Evolutionary conservation across 2,888 invertebrate genomes (phyloP).

Genomic region (Sesia apiformis): DNA sequence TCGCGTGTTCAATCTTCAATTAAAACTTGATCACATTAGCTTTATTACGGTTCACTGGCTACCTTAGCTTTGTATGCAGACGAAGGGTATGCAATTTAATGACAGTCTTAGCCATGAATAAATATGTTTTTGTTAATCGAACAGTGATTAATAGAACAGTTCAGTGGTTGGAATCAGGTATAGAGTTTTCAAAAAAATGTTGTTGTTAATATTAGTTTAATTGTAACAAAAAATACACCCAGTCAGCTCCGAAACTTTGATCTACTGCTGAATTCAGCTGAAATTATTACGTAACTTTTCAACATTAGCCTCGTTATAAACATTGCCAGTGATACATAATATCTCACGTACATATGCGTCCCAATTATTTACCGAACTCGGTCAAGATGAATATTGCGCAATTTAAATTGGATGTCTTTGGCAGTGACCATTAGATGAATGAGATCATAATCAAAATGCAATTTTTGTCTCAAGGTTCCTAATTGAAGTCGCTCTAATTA

Average conservation of each 20-base stretch:
- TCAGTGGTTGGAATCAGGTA: too few species aligned
- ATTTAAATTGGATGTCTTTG: conserved; percentile 33
- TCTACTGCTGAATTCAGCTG: not conserved
- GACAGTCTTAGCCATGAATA: too few species aligned
- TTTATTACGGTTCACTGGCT: not conserved
- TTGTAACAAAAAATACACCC: not conserved
- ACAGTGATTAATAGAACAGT: too few species aligned
- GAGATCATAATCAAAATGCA: conserved; percentile 17
- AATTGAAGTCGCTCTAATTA: conserved; percentile 7
- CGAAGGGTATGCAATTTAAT: too few species aligned
- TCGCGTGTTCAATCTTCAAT: conserved; percentile 26
- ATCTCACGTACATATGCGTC: conserved; percentile 24
- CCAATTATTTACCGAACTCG: conserved; percentile 39
- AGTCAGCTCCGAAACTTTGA: not conserved
- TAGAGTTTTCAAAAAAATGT: too few species aligned
- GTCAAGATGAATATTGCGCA: conserved; percentile 45
- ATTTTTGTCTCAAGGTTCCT: conserved; percentile 29
- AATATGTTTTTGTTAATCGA: too few species aligned
- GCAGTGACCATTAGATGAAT: conserved; percentile 22
- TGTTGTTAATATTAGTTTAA: too few species aligned
- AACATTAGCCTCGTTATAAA: not conserved
- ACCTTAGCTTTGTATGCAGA: not conserved
- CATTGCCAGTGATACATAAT: not conserved
- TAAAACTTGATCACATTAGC: conserved; percentile 14
- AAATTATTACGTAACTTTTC: not conserved